phyloP scores from a whole-genome alignment of 2,888 invertebrate genomes.

The Diachrysia chrysitis region DNA sequence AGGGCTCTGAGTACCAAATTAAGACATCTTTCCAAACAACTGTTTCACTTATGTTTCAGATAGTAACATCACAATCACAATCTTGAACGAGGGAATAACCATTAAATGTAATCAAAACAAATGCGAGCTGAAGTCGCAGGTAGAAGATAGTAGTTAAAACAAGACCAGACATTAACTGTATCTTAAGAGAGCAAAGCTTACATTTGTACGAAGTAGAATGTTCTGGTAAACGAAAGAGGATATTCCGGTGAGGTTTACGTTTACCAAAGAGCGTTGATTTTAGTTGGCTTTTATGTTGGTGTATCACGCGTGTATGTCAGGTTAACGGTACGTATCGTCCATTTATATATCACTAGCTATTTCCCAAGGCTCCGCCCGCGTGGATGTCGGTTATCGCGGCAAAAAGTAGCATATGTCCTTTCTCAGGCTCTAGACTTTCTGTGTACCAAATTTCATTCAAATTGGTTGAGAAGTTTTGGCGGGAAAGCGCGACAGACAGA shows the following conservation, averaged over 20 bases:
- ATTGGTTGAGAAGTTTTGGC: too few relatives aligned
- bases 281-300: neutral
- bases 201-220: slow-evolving; percentile 20
- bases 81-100: neutral
- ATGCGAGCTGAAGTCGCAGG: slow-evolving; percentile 24
- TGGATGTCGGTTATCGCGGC: too few relatives aligned
- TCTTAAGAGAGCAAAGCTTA: slow-evolving; percentile 24
- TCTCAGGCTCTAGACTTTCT: too few relatives aligned
- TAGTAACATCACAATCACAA: neutral
- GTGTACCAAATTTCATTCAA: too few relatives aligned
- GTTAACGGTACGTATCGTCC: too few relatives aligned
- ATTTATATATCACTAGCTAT: too few relatives aligned
- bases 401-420: too few relatives aligned
- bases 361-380: too few relatives aligned
- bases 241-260: slow-evolving; percentile 33
- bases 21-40: neutral
- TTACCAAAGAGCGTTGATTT: slow-evolving; percentile 46
- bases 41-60: neutral
- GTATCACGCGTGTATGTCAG: neutral
- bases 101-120: slow-evolving; percentile 15
- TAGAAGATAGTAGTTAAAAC: slow-evolving; percentile 20
- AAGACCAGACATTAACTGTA: slow-evolving; percentile 22
- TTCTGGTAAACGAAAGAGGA: slow-evolving; percentile 35
- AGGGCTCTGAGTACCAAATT: neutral
- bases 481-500: too few relatives aligned